Conservation (phyloP, 1,140 invertebrate genomes). For the Conus betulinus region DNA sequence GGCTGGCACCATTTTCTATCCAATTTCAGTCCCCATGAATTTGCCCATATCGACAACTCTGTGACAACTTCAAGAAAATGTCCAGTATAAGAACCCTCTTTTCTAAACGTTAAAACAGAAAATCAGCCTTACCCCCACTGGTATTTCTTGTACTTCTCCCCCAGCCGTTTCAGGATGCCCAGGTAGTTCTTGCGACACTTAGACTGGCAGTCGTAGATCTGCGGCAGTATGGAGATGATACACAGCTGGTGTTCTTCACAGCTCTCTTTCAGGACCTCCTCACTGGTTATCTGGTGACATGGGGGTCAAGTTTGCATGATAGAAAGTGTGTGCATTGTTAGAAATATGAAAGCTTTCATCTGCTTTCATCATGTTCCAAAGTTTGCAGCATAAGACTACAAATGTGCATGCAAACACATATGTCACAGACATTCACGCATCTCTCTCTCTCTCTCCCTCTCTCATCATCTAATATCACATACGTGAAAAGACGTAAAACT, state of each 20-base stretch:
- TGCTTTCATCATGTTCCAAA: too few relatives aligned
- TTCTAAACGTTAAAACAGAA: background rate
- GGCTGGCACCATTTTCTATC: too few relatives aligned
- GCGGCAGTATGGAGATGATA: slow-evolving; percentile 94
- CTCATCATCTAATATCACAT: too few relatives aligned
- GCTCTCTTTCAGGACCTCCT: slow-evolving; percentile 82
- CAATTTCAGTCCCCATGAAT: too few relatives aligned
- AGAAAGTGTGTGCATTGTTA: too few relatives aligned
- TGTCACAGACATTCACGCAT: background rate
- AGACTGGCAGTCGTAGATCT: slow-evolving; percentile 97
- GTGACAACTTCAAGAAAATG: too few relatives aligned
- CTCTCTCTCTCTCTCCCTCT: too few relatives aligned
- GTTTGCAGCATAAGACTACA: too few relatives aligned
- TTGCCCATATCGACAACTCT: too few relatives aligned
- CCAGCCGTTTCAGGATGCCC: slow-evolving; percentile 84
- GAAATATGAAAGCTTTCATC: too few relatives aligned
- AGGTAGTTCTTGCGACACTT: slow-evolving; percentile 95
- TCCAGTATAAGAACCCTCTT: too few relatives aligned
- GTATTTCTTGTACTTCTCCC: slow-evolving; percentile 96
- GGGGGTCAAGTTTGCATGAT: background rate
- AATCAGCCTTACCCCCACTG: slow-evolving; percentile 91
- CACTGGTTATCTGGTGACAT: slow-evolving; percentile 75
- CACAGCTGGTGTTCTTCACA: slow-evolving; percentile 94
- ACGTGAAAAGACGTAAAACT: too few relatives aligned
- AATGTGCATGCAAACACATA: background rate